These are phyloP conservation scores for Alosa alosa DNA, from an alignment of 2,113 vertebrate species.

Conservation along the genomic window DNA sequence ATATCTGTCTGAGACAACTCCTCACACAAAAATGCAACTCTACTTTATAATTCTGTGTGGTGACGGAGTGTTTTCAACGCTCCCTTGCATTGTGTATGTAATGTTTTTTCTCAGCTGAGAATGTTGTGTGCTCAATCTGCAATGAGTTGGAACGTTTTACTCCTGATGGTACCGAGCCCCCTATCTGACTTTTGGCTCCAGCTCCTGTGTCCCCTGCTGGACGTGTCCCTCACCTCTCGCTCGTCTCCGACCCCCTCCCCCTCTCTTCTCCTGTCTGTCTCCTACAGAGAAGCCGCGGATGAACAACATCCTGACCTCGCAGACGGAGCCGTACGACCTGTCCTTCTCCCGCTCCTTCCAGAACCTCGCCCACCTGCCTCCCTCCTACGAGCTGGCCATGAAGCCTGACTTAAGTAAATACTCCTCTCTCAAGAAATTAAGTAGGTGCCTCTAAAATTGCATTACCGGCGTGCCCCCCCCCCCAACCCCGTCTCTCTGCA, in stretches of 20 bases:
- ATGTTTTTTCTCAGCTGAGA: not conserved
- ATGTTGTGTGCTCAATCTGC: not conserved
- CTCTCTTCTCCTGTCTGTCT: not conserved
- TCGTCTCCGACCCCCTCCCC: conserved; percentile 29
- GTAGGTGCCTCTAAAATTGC: conserved; percentile 68
- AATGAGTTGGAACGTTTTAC: not conserved
- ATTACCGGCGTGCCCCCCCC: not conserved
- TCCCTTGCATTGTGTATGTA: not conserved
- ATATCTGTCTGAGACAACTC: not conserved
- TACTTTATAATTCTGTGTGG: not conserved
- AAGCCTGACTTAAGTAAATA: conserved; percentile 91
- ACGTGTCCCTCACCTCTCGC: conserved; percentile 29
- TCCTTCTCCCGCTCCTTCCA: conserved; percentile 97
- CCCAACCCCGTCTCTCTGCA: not conserved
- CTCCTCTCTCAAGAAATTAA: conserved; percentile 82
- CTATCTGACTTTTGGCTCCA: not conserved
- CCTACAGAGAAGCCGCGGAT: conserved; percentile 85
- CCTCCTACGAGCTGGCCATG: conserved; percentile 87
- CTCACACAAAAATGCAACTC: not conserved
- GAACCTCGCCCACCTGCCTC: conserved; percentile 92
- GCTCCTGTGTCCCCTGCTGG: not conserved
- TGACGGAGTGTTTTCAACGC: not conserved
- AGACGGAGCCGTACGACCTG: conserved; percentile 93
- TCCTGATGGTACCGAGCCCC: not conserved
- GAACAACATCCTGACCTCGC: conserved; percentile 97